Evolutionary conservation across 1,140 invertebrate species (phyloP), one percentile per base, ranked within the genome.

Genomic region (Brachionus rotundiformis): DNA sequence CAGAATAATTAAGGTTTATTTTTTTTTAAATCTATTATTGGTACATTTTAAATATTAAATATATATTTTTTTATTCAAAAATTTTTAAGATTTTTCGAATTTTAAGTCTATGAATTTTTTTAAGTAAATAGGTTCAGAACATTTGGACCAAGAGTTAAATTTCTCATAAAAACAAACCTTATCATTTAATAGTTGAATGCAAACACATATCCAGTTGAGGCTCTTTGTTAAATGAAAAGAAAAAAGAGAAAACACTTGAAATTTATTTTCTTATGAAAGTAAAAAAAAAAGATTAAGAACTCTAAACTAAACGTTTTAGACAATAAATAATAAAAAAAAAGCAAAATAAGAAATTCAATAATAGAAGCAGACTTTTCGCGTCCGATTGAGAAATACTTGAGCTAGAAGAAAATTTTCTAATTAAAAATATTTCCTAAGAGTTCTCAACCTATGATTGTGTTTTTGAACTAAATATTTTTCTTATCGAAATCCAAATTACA

Each of bases 351-450:
- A 68, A 68, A 36, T 68, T 36, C 16, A 68, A 68, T 19, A 68
- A 68, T 36, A 68, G 36, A 36, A 68, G 63, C 63, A 68, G 63
- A 68, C 63, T 68, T 68, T 68, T 68, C 63, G 29, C 63, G 31
- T 68, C 31, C 29, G 33, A 68, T 68, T 36, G 63, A 68, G 63
- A 68, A 68, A 68, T 68, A 68, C 63, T 68, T 16, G 16, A 68
- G 31, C 31, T 33, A 19, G 29, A 68, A 36, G 7, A 63, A 63
- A 63, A n/a, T 33, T 68, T 68, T 13, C 16, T 68, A 68, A 36
- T 68, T 33, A 33, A 68, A 68, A 68, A 39, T 8, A 68, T 68
- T 33, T 68, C 16, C 16, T 31, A 19, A 19, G 16, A 68, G 33
- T 68, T 68, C 29, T 68, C 33, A 19, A 68, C 3, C 63, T n/a